Percentiles rank a stretch among this genome's conserved stretches.
phyloP scores from a whole-genome alignment of 2,113 vertebrate species.

The Cnemophilus loriae region DNA sequence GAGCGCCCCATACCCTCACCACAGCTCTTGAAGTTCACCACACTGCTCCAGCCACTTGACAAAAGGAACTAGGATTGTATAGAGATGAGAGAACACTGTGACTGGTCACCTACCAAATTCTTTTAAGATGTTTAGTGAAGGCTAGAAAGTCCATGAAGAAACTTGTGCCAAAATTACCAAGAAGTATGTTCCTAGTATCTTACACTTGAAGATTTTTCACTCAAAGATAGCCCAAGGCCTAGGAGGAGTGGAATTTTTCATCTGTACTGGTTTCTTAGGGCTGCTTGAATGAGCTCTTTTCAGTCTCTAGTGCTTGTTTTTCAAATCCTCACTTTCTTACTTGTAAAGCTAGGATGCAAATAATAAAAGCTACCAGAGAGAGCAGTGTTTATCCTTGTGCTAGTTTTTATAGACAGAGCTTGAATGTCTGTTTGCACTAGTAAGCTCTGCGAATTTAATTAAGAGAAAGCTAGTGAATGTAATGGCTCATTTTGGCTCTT shows the following conservation, averaged over 20 bases:
- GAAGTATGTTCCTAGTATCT: not conserved
- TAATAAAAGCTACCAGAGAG: not conserved
- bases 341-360: not conserved
- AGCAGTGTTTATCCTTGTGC: not conserved
- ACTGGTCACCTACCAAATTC: not conserved
- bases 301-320: not conserved
- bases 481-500: not conserved
- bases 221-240: not conserved
- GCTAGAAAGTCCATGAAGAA: not conserved
- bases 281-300: not conserved
- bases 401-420: not conserved
- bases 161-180: not conserved
- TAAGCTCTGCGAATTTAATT: not conserved
- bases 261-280: not conserved
- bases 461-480: not conserved
- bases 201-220: not conserved
- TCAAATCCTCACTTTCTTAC: not conserved
- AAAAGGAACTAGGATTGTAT: not conserved
- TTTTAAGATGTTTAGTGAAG: not conserved
- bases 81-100: not conserved
- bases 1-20: accelerated
- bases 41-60: accelerated
- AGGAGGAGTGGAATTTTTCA: not conserved
- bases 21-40: not conserved
- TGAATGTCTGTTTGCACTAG: not conserved